Evolutionary conservation across 2,888 invertebrate species (phyloP), one percentile per base, ranked within the genome.

Genomic region (Drosophila anomalipes): DNA sequence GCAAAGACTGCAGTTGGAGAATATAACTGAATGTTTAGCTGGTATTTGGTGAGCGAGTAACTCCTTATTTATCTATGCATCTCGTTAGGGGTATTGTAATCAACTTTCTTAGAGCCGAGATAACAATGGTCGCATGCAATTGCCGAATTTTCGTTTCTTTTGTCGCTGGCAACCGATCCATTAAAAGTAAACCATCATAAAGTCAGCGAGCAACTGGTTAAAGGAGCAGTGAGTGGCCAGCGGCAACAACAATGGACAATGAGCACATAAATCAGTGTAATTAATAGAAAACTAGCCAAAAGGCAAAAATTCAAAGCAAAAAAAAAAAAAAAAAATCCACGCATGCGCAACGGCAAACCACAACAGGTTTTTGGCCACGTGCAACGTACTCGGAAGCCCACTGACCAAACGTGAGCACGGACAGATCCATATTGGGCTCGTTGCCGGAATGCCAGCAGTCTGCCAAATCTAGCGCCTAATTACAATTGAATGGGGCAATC

Each of bases 261-360:
- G 96, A 97, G 95, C 94, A 96, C 96, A 97, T 97, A 97, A 97
- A 97, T 97, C 97, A 97, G 96, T 96, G 97, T 97, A 97, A 97
- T 97, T 97, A 97, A 97, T 96, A 91, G 88, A 83, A 85, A 83
- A 81, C 82, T 86, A 84, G 87, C 82, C 78, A 77, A 83, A 30
- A 35, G 69, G 51, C 57, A 30, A 58, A 66, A 66, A 30, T 47
- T 22, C 10, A 41, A 41, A 64, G 57, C 57, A 73, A 65, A 59
- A 69, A 66, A 62, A 49, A 64, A 14, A 16, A 5, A 0, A 16
- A 14, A 32, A 35, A 35, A 61, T 64, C 70, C 75, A 79, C 74
- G 83, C 88, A 79, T 84, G 86, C 77, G 76, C 79, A 72, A 72
- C 72, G 41, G 61, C 71, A 70, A 70, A 28, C 63, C 16, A 51